phyloP scores from a whole-genome alignment of 2,888 invertebrate genomes.

The Xestia rhomboidea region DNA sequence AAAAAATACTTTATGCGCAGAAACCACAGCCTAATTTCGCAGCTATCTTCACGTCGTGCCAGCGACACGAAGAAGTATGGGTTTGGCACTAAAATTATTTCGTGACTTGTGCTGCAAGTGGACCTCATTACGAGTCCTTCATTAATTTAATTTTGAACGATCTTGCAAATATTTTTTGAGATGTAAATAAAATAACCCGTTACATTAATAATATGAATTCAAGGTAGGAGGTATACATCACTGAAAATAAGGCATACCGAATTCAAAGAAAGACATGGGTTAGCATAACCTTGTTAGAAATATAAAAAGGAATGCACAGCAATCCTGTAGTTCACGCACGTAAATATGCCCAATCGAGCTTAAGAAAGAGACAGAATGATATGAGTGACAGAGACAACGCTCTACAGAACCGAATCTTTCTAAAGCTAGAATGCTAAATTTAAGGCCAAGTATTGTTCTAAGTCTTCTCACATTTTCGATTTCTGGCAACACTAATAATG shows the following conservation, averaged over 20 bases:
- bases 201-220: neutral
- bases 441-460: neutral
- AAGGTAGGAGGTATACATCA: slow-evolving; percentile 23
- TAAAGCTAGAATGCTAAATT: neutral
- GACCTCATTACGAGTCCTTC: neutral
- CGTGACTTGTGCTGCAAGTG: neutral
- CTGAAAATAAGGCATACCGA: slow-evolving; percentile 15
- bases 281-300: neutral
- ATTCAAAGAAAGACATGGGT: slow-evolving; percentile 3
- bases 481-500: slow-evolving; percentile 24
- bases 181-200: neutral
- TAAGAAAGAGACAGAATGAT: neutral
- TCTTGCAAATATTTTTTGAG: neutral
- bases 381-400: neutral
- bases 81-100: neutral
- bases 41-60: neutral
- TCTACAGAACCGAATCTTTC: neutral
- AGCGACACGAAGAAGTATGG: neutral
- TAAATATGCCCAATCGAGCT: neutral
- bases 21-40: neutral
- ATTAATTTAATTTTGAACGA: neutral
- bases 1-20: neutral
- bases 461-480: neutral
- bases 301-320: slow-evolving; percentile 30
- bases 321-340: neutral